Percentiles rank a stretch among this genome's conserved stretches.
phyloP scores from a whole-genome alignment of 2,113 vertebrate species.

The Macrotis lagotis region DNA sequence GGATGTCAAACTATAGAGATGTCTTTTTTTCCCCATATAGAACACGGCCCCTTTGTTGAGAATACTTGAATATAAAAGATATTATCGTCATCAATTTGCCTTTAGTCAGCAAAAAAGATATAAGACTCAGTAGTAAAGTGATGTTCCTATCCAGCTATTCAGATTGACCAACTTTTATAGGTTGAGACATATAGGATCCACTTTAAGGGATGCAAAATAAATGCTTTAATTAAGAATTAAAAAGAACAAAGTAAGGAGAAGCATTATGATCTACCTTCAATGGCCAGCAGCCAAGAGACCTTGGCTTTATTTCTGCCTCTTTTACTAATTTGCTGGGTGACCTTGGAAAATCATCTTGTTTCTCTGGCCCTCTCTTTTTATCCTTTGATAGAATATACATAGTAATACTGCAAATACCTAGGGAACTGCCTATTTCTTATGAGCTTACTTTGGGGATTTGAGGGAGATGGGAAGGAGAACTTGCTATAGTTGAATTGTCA shows the following conservation, averaged over 20 bases:
- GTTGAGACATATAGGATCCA: conserved; percentile 18
- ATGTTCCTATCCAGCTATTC: background rate
- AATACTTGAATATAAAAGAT: background rate
- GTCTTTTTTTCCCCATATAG: conserved; percentile 1
- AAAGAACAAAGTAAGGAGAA: background rate
- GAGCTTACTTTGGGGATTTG: background rate
- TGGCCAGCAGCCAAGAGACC: background rate
- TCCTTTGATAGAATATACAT: background rate
- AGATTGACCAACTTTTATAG: conserved; percentile 28
- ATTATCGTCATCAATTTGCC: background rate
- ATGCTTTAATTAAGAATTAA: conserved; percentile 42
- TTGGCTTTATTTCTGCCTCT: background rate
- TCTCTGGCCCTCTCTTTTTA: background rate
- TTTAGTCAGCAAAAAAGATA: background rate
- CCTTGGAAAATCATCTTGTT: background rate
- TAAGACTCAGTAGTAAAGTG: background rate
- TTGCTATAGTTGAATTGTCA: background rate
- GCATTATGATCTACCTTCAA: background rate
- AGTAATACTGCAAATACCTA: background rate
- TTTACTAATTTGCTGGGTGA: background rate
- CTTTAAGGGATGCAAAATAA: conserved; percentile 48
- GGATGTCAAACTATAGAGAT: background rate
- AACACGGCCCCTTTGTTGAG: conserved; percentile 13
- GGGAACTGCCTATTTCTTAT: background rate
- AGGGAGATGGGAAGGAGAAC: background rate